Conservation (phyloP, 2,888 invertebrate species). For the Nemurella pictetii region DNA sequence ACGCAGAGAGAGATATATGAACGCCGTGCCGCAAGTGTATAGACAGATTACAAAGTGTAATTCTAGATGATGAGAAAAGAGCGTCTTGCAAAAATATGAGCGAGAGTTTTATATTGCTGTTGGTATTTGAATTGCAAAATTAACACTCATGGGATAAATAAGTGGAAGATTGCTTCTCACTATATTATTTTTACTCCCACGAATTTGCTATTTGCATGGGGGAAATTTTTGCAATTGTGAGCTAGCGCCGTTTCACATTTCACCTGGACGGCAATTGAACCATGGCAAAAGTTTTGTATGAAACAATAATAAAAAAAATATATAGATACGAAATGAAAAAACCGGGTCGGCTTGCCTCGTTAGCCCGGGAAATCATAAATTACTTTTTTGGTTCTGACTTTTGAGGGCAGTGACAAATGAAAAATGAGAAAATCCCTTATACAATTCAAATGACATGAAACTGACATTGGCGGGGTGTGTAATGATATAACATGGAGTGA, state of each 20-base stretch:
- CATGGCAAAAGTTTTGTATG: too few relatives aligned
- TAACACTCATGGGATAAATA: neutral
- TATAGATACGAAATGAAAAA: neutral
- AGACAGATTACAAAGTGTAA: constrained; percentile 16
- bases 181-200: too few relatives aligned
- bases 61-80: neutral
- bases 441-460: neutral
- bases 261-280: neutral
- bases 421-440: neutral
- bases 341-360: neutral
- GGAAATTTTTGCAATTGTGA: neutral
- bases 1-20: neutral
- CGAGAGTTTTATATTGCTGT: neutral
- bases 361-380: neutral
- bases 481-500: neutral
- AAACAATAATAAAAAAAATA: too few relatives aligned
- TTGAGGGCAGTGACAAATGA: neutral
- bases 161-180: neutral
- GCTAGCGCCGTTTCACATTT: neutral
- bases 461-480: neutral
- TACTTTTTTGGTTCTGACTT: neutral
- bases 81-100: neutral
- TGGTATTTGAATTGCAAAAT: neutral
- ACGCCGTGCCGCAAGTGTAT: neutral
- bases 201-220: neutral